phyloP scores from a whole-genome alignment of 2,113 vertebrate genomes.

The Accipiter virgatus region DNA sequence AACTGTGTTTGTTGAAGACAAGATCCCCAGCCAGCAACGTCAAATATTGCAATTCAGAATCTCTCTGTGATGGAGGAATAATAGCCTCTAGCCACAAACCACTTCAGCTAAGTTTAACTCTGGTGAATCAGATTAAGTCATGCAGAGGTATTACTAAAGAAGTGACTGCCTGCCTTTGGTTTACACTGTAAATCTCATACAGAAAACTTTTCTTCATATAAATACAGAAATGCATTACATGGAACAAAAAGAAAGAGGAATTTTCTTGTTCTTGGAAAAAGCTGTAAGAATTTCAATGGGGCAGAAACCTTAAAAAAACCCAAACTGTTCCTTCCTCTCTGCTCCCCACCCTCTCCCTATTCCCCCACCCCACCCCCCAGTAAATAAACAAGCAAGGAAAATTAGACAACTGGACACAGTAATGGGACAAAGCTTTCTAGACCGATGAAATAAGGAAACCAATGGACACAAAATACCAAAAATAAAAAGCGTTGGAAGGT shows the following conservation, averaged over 20 bases:
- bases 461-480: not conserved
- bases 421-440: not conserved
- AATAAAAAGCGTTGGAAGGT: not conserved
- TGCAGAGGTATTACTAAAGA: not conserved
- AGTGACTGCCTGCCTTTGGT: not conserved
- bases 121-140: not conserved
- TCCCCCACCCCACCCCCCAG: rapidly evolving
- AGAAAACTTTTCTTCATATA: not conserved
- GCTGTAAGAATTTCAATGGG: not conserved
- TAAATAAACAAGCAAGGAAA: not conserved
- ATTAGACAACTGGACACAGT: too few species aligned
- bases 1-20: not conserved
- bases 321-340: not conserved
- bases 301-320: not conserved
- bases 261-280: not conserved
- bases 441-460: not conserved
- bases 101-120: not conserved
- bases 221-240: not conserved
- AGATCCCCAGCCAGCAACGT: not conserved
- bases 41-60: not conserved
- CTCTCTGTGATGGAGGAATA: not conserved
- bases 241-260: not conserved
- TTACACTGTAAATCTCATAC: not conserved
- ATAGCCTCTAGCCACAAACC: not conserved
- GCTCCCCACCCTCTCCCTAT: too few species aligned